These are phyloP conservation scores for Pogoniulus pusillus DNA, from an alignment of 2,797 vertebrate species.

Conservation along the genomic window DNA sequence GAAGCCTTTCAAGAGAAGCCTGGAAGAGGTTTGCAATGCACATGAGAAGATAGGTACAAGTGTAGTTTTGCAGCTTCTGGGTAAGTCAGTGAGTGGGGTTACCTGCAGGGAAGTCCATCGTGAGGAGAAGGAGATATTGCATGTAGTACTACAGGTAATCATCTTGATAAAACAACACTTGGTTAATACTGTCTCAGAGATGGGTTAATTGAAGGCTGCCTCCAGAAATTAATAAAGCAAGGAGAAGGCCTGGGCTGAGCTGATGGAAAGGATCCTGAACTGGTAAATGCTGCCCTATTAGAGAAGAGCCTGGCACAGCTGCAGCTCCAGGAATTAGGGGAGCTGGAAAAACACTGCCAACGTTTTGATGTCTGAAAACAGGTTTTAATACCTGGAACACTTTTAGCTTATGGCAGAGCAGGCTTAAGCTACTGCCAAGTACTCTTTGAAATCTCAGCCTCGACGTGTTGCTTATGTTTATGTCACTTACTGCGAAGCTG, in stretches of 20 bases:
- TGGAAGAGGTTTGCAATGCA: not conserved
- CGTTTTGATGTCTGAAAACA: not conserved
- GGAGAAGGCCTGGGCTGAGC: not conserved
- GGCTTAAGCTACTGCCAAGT: not conserved
- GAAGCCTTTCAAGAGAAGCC: not conserved
- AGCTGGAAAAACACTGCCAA: not conserved
- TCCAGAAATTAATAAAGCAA: not conserved
- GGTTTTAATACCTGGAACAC: not conserved
- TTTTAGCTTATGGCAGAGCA: not conserved
- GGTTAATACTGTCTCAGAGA: not conserved
- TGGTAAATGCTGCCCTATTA: not conserved
- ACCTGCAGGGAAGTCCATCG: not conserved
- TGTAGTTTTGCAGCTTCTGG: not conserved
- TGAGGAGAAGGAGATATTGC: not conserved
- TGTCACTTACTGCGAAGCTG: not conserved
- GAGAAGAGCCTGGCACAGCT: not conserved
- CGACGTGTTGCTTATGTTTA: not conserved
- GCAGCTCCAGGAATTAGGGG: not conserved
- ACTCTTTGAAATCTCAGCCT: not conserved
- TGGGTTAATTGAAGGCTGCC: not conserved
- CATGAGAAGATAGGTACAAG: fast-evolving
- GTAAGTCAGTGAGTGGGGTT: not conserved
- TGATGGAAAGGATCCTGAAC: not conserved
- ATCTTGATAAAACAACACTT: not conserved
- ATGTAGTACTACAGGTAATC: not conserved